Evolutionary conservation across 2,888 invertebrate species (phyloP).

Genomic region (Eupithecia pulchellata): DNA sequence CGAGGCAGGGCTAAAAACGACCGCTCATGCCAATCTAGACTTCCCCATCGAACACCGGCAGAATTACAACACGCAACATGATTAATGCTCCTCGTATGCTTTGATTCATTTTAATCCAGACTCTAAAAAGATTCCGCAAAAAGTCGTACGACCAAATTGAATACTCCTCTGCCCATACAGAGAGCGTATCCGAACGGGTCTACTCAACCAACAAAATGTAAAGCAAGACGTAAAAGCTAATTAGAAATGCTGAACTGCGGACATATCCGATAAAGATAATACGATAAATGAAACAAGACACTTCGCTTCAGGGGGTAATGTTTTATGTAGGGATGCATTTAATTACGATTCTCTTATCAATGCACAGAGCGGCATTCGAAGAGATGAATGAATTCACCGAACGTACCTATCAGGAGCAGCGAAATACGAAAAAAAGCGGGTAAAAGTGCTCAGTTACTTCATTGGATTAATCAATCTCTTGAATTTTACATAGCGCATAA

Average conservation of each 20-base stretch:
- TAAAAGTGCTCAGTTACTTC: conserved; percentile 20
- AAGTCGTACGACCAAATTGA: conserved; percentile 56
- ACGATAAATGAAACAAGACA: conserved; percentile 73
- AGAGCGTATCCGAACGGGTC: conserved; percentile 45
- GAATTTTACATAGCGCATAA: conserved; percentile 15
- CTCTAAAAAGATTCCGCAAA: conserved; percentile 56
- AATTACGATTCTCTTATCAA: conserved; percentile 67
- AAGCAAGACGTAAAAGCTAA: conserved; percentile 59
- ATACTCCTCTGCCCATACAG: conserved; percentile 52
- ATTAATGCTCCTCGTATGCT: conserved; percentile 68
- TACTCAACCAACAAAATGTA: conserved; percentile 49
- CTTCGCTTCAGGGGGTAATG: conserved; percentile 75
- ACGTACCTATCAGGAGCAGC: conserved; percentile 24
- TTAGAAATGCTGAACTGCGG: conserved; percentile 65
- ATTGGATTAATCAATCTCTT: conserved; percentile 10
- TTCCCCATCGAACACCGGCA: conserved; percentile 44
- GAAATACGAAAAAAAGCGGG: conserved; percentile 17
- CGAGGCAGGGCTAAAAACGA: conserved; percentile 41
- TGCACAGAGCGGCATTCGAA: conserved; percentile 46
- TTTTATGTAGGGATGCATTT: conserved; percentile 74
- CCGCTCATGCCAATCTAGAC: conserved; percentile 46
- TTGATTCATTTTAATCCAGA: conserved; percentile 68
- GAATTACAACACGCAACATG: conserved; percentile 66
- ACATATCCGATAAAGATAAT: conserved; percentile 70
- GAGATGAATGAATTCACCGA: conserved; percentile 48